Evolutionary conservation across 2,888 invertebrate genomes (phyloP), one percentile per base, ranked within the genome.

Genomic region (Diloba caeruleocephala): DNA sequence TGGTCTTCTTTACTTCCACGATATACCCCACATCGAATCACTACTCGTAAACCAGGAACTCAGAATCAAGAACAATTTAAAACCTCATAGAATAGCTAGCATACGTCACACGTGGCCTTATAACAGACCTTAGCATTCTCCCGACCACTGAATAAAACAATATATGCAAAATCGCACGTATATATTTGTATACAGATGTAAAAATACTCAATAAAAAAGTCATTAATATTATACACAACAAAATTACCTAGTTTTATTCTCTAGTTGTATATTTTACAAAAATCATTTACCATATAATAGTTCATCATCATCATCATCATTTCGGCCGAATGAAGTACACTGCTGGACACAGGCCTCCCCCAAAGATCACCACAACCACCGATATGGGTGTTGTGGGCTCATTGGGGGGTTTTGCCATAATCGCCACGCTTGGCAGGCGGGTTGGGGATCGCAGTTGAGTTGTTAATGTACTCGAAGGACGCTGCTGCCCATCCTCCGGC

Each of bases 21-120:
- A 96, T 39, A 94, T 95, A 62, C 96, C 96, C 0, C 96, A 96
- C 78, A 93, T 94, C 17, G 86, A 94, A 62, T 94, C 95, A 0
- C 76, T 96, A 3, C 82, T 95, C 7, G 90, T 90, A 26, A 95
- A 96, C 78, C 96, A 96, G 66, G 90, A 95, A 50, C 84, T 94
- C 14, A 87, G 96, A 50, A 81, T 88, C 43, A 79, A 87, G 31
- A 96, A 96, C 77, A 94, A 95, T 12, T 87, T 96, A 3, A 86
- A 94, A 37, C 95, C 94, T 0, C 94, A 96, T 75, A 83, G 94
- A 15, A 84, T 96, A 43, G 95, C 94, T 38, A 96, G 96, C 78
- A 91, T 95, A 78, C 94, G 96, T 57, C 89, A 93, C 15, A 89
- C 88, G 1, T 96, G 95, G 78, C 95, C 95, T 0, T 96, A 94